Evolutionary conservation across 2,113 vertebrate genomes (phyloP), one percentile per base, ranked within the genome.

Genomic region (Bombycilla garrulus): DNA sequence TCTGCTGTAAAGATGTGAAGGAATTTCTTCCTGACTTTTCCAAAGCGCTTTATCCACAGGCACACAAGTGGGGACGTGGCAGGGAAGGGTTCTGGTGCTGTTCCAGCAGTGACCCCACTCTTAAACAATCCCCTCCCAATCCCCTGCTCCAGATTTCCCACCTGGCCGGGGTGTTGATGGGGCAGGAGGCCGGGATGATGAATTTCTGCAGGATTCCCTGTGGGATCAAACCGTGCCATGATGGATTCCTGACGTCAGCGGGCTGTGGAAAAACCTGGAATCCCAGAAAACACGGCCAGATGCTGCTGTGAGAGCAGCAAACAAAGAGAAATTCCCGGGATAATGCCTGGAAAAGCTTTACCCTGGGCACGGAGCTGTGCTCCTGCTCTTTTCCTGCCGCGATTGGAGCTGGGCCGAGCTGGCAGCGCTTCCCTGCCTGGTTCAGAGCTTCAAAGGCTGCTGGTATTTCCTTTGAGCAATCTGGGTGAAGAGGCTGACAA

Each of bases 381-480:
- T 87, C 42, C 61, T 73, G 71, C 42, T 73, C 44, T 45, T 45
- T 95, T 94, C 74, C 92, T 95, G 90, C 79, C 15, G 62, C 70
- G 51, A 15, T 40, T 92, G 91, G 93, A 94, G 80, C 3, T 0
- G 25, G 21, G 74, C 86, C 2, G 4, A 83, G 79, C 44, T 83
- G 69, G 80, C 92, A 92, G 67, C 15, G 28, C 44, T 71, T 28
- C 4, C 1, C 53, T 77, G 85, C 82, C 40, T 36, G 73, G 18
- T 50, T 22, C 83, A 72, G 73, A 72, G 79, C 81, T 94, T 71
- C 88, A 81, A 90, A 91, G 74, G 51, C 80, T 56, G 60, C 36
- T 90, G 81, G 36, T 48, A 62, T 90, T 95, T 96, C 91, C 89
- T 97, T 81, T 92, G 90, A 86, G 70, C 91, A 85, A 85, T 44